A percentile compares a stretch with the other conserved stretches of the same genome.
Conservation (phyloP, 2,888 invertebrate species). For the Allacma fusca region DNA sequence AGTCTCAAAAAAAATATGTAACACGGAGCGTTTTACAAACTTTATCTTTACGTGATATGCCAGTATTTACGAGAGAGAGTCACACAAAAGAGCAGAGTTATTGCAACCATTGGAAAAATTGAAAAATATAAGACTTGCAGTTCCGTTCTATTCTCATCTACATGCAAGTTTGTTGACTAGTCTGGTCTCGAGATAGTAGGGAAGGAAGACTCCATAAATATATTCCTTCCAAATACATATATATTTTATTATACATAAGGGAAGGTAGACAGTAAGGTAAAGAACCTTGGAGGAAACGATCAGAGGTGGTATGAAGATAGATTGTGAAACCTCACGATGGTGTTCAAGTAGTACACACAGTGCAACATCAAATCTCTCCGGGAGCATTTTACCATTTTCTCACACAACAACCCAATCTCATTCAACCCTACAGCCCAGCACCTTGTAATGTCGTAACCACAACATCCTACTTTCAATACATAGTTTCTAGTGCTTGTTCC, state of each 20-base stretch:
- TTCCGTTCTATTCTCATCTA: constrained; percentile 19
- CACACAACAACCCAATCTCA: constrained; percentile 20
- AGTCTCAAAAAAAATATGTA: constrained; percentile 27
- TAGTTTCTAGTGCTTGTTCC: too few species aligned
- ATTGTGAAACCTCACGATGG: constrained; percentile 17
- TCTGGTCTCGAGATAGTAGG: background rate
- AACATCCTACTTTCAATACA: background rate
- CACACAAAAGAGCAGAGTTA: constrained; percentile 33
- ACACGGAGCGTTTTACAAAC: constrained; percentile 28
- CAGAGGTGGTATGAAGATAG: constrained; percentile 19
- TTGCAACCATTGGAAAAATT: constrained; percentile 32
- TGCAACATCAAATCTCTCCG: background rate
- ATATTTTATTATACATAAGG: background rate
- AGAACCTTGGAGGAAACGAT: constrained; percentile 9
- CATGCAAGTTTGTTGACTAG: constrained; percentile 20
- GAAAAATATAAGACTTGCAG: constrained; percentile 32
- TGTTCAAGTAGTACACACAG: background rate
- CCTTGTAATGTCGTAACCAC: background rate
- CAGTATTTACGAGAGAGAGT: constrained; percentile 36
- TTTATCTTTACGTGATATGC: constrained; percentile 33
- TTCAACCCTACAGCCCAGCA: background rate
- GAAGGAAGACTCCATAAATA: background rate
- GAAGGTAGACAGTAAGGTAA: background rate
- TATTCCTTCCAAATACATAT: background rate
- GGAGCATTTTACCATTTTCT: constrained; percentile 21